These are phyloP conservation scores for Heliconius sara DNA, from an alignment of 2,888 invertebrate genomes.

Conservation along the genomic window DNA sequence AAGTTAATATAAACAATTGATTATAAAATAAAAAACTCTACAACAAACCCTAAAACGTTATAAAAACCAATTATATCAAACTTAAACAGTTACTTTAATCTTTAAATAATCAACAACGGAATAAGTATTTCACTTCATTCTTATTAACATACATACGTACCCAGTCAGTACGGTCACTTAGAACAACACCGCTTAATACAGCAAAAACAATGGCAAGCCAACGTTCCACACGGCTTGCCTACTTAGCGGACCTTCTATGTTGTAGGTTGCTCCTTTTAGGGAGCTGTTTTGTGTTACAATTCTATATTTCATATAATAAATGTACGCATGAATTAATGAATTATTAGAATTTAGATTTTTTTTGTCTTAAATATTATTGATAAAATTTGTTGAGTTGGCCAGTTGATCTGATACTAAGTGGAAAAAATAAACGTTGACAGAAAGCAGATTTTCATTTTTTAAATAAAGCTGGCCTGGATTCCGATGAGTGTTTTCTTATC, in stretches of 20 bases:
- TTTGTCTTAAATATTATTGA: not conserved
- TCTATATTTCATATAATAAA: constrained; percentile 9
- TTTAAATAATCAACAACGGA: constrained; percentile 44
- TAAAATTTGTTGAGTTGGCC: too few species aligned
- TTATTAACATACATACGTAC: constrained; percentile 54
- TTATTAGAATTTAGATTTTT: not conserved
- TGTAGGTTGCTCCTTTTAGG: constrained; percentile 47
- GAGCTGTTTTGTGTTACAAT: constrained; percentile 36
- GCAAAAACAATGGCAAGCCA: constrained; percentile 71
- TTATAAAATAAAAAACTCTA: not conserved
- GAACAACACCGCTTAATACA: constrained; percentile 67
- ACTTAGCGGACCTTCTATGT: constrained; percentile 49
- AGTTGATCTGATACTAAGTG: not conserved
- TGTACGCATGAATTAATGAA: not conserved
- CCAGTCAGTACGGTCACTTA: constrained; percentile 64
- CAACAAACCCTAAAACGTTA: not conserved
- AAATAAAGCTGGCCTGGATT: not conserved
- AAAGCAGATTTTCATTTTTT: not conserved
- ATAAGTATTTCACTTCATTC: constrained; percentile 37
- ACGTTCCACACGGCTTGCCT: constrained; percentile 52
- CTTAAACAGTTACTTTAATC: constrained; percentile 36
- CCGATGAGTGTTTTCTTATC: not conserved
- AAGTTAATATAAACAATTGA: not conserved
- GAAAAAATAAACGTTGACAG: not conserved
- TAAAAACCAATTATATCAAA: constrained; percentile 31